phyloP scores from a whole-genome alignment of 2,888 invertebrate species.

The Phortica okadai region DNA sequence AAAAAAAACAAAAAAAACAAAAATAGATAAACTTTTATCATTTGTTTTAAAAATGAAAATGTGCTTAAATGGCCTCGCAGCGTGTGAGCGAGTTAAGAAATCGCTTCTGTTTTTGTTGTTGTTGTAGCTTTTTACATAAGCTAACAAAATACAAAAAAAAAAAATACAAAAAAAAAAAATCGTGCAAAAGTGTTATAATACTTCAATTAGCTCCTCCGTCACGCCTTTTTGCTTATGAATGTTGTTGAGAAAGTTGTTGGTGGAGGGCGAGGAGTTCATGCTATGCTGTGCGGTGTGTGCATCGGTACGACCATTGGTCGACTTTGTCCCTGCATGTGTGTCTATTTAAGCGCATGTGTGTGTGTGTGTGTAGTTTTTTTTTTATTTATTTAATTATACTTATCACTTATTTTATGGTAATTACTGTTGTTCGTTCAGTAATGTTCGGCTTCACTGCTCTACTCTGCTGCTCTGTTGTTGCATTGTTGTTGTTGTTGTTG shows the following conservation, averaged over 20 bases:
- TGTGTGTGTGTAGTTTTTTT: not conserved
- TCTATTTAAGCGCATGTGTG: not conserved
- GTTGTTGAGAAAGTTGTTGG: too few relatives aligned
- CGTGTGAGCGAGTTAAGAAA: not conserved
- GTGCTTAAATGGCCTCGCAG: not conserved
- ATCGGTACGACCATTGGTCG: not conserved
- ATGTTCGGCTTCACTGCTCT: conserved; percentile 35
- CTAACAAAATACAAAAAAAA: too few relatives aligned
- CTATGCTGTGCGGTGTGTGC: not conserved
- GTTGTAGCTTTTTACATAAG: conserved; percentile 11
- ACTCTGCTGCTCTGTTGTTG: conserved; percentile 40
- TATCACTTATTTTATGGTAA: conserved; percentile 73
- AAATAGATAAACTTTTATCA: conserved; percentile 69
- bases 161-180: conserved; percentile 7
- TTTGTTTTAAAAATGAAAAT: conserved; percentile 41
- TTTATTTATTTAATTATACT: conserved; percentile 60
- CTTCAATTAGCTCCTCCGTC: not conserved
- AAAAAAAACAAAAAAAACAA: conserved; percentile 43
- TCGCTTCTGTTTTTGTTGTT: not conserved
- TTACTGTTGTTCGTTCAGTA: conserved; percentile 47
- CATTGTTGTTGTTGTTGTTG: conserved; percentile 38
- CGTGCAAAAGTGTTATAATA: conserved; percentile 9
- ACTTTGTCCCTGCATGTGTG: conserved; percentile 40
- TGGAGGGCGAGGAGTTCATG: too few relatives aligned
- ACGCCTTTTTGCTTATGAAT: too few relatives aligned